These are phyloP conservation scores for Anguilla japonica DNA, from an alignment of 2,113 vertebrate species.

Conservation along the genomic window DNA sequence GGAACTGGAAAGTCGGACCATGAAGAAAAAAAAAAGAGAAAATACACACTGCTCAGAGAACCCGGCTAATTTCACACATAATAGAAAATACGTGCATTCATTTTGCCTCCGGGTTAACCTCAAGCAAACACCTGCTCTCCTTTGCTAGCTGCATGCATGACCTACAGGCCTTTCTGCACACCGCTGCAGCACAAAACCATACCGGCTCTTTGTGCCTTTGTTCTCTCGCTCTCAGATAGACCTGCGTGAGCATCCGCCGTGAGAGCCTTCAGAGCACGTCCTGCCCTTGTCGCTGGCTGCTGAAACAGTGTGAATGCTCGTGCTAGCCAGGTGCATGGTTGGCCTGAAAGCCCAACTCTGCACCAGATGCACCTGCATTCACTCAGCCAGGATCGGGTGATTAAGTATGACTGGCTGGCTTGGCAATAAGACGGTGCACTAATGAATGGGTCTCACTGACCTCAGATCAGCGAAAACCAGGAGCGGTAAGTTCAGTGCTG, in stretches of 20 bases:
- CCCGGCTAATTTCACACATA: not conserved
- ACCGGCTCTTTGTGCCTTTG: not conserved
- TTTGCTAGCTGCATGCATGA: not conserved
- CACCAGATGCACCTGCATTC: conserved; percentile 1
- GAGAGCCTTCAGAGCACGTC: not conserved
- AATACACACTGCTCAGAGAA: not conserved
- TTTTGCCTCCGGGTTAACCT: not conserved
- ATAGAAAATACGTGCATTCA: not conserved
- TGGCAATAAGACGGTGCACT: not conserved
- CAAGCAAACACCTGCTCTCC: not conserved
- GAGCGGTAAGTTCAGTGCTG: not conserved
- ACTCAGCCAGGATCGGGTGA: not conserved
- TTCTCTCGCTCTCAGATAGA: not conserved
- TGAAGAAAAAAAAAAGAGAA: not conserved
- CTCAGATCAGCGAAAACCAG: not conserved
- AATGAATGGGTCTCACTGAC: not conserved
- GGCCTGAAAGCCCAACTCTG: not conserved
- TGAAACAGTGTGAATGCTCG: not conserved
- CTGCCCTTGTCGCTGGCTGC: not conserved
- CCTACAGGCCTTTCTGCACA: not conserved
- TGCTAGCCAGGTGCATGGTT: not conserved
- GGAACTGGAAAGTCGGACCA: not conserved
- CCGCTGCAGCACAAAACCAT: not conserved
- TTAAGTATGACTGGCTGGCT: not conserved
- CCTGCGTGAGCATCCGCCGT: not conserved